phyloP scores from a whole-genome alignment of 2,797 vertebrate genomes.

The Gymnocypris eckloni region DNA sequence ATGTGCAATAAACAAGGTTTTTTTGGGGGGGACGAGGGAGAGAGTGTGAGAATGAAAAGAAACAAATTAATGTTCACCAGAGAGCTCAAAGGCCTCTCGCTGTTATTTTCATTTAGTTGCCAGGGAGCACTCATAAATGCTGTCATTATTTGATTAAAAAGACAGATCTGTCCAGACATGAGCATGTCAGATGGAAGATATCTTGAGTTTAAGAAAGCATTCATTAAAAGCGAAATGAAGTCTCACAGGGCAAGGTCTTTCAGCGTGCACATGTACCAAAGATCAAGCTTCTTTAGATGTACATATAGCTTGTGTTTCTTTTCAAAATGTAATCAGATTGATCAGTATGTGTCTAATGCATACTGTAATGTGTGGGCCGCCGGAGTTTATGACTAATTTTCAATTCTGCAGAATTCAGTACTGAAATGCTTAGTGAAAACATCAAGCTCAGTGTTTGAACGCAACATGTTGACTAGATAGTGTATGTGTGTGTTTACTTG shows the following conservation, averaged over 20 bases:
- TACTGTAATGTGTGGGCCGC: neutral
- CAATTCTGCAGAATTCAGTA: neutral
- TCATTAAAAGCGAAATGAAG: conserved; percentile 56
- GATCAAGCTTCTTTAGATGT: conserved; percentile 72
- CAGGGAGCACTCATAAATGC: conserved; percentile 55
- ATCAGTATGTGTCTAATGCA: conserved; percentile 4
- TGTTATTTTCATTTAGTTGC: conserved; percentile 64
- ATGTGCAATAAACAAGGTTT: conserved; percentile 74
- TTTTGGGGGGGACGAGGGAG: conserved; percentile 12
- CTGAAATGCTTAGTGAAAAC: neutral
- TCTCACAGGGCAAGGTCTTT: conserved; percentile 62
- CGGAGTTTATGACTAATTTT: neutral
- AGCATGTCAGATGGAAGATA: conserved; percentile 28
- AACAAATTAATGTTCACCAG: conserved; percentile 56
- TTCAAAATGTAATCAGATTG: conserved; percentile 21
- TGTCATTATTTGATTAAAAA: conserved; percentile 62
- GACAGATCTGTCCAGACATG: conserved; percentile 51
- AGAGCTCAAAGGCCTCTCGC: conserved; percentile 62
- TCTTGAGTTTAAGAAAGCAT: conserved; percentile 33
- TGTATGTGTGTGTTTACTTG: conserved; percentile 29
- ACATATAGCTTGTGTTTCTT: conserved; percentile 55
- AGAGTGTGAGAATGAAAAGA: conserved; percentile 43
- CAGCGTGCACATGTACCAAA: conserved; percentile 80
- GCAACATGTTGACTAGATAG: conserved; percentile 7
- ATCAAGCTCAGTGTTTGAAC: neutral